Conservation (phyloP, 2,797 vertebrate genomes). For the Gymnothorax javanicus region DNA sequence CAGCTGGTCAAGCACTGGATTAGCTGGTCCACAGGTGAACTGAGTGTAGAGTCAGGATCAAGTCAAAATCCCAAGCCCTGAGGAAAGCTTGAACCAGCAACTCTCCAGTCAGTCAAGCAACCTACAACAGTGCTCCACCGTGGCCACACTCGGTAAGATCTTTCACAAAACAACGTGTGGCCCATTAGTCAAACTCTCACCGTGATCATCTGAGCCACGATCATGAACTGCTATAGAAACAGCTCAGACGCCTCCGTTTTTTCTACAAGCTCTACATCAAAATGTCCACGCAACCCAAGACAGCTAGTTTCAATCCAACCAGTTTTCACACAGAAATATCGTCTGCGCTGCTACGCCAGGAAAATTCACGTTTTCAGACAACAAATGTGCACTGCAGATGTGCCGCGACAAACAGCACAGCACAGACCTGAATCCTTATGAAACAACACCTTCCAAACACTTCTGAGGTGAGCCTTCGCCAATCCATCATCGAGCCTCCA, state of each 20-base stretch:
- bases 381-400: neutral
- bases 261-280: neutral
- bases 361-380: neutral
- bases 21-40: too few species aligned
- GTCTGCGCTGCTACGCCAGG: neutral
- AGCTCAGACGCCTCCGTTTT: neutral
- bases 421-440: slow-evolving; percentile 79
- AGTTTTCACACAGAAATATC: neutral
- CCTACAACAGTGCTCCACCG: neutral
- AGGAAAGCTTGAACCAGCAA: too few species aligned
- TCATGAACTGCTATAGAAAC: neutral
- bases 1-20: too few species aligned
- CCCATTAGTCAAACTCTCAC: neutral
- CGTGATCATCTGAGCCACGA: neutral
- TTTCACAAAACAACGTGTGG: neutral
- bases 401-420: slow-evolving; percentile 33
- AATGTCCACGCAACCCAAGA: neutral
- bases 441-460: neutral
- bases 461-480: slow-evolving; percentile 84
- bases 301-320: neutral
- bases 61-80: too few species aligned
- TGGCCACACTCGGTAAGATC: neutral
- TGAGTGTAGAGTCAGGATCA: too few species aligned
- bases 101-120: too few species aligned
- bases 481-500: slow-evolving; percentile 89